Evolutionary conservation across 2,113 vertebrate species (phyloP), one percentile per base, ranked within the genome.

Genomic region (Callospermophilus lateralis): DNA sequence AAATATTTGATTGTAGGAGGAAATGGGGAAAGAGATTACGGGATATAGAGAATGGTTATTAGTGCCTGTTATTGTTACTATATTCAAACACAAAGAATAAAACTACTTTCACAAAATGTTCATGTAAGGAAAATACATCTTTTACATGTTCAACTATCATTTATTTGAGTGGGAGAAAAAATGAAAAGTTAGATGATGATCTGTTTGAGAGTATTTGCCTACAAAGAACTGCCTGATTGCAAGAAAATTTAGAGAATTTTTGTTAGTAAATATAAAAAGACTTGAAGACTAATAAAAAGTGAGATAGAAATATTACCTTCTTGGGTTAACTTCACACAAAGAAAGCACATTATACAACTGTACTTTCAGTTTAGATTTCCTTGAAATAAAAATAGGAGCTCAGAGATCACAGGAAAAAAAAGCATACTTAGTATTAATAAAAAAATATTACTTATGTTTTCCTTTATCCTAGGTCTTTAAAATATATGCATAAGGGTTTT

Each of bases 361-460:
- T 53, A 77, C 76, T 84, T 95, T 91, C 48, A 89, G 42, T 77
- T 92, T 34, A 89, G 37, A 3, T 96, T 90, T 93, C 30, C 51
- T 90, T 45, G 77, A 93, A 95, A 94, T 77, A 91, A 97, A 92
- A 92, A 93, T 17, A 53, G 8, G 8, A 90, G 32, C 91, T 96
- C n/a, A 88, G 37, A 89, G 67, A 89, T n/a, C 10, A 93, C 6
- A 88, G 86, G 65, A 74, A 85, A 92, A 85, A 92, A 91, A 68
- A 63, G 9, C 72, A 11, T 16, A 42, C 90, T 45, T 84, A 74
- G n/a, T 96, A 89, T 34, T 78, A 90, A 91, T 8, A 95, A 93
- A 96, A 24, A 19, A 37, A 85, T 22, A 5, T 70, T 94, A 63
- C 15, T 61, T 73, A 87, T 70, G 53, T 72, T 95, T 88, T 39